phyloP scores from a whole-genome alignment of 2,888 invertebrate genomes.

The Napeogenes inachia region DNA sequence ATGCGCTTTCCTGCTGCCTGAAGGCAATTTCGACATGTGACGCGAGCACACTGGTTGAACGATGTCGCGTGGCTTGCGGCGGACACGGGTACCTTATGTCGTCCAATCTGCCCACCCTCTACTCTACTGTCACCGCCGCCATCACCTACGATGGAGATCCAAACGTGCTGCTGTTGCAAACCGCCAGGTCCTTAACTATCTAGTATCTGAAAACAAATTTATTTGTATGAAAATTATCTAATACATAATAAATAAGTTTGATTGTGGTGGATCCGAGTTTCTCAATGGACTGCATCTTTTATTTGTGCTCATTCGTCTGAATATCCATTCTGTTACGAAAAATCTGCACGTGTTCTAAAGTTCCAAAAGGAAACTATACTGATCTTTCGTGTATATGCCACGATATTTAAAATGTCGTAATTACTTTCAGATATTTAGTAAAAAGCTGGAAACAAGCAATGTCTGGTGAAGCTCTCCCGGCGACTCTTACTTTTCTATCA shows the following conservation, averaged over 20 bases:
- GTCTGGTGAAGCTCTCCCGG: slow-evolving; percentile 76
- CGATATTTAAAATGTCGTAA: neutral
- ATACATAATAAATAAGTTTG: no score
- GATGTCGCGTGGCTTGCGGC: slow-evolving; percentile 91
- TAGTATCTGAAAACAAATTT: neutral
- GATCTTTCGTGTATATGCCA: neutral
- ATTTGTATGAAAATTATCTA: no score
- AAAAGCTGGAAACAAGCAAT: slow-evolving; percentile 85
- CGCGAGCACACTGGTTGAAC: slow-evolving; percentile 85
- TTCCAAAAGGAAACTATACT: no score
- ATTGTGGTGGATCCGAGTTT: no score
- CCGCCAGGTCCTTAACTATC: slow-evolving; percentile 78
- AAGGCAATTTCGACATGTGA: slow-evolving; percentile 90
- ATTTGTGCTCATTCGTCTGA: no score
- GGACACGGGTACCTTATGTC: slow-evolving; percentile 95
- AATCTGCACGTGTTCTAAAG: no score
- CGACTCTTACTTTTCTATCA: slow-evolving; percentile 79
- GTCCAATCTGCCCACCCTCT: slow-evolving; percentile 90
- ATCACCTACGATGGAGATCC: slow-evolving; percentile 98
- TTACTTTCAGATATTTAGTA: slow-evolving; percentile 79
- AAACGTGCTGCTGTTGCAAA: slow-evolving; percentile 93
- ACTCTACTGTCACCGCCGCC: slow-evolving; percentile 88
- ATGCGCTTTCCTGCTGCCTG: slow-evolving; percentile 92
- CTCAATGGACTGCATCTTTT: no score
- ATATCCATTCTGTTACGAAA: no score